These are phyloP conservation scores for Epinotia bilunana DNA, from an alignment of 2,888 invertebrate genomes.

Conservation along the genomic window DNA sequence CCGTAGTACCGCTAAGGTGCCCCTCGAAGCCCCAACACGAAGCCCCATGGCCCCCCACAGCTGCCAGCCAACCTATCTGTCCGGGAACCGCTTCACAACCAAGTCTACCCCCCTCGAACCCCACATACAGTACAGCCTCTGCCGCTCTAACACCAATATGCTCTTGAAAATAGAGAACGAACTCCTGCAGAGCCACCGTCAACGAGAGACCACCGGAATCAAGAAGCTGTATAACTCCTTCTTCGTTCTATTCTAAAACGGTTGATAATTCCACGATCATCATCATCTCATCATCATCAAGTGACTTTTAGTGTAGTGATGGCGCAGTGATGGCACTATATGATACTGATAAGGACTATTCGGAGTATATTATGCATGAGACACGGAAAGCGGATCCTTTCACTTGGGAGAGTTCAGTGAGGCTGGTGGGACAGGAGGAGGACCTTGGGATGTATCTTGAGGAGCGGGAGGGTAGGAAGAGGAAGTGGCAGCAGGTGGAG, in stretches of 20 bases:
- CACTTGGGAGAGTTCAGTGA: slow-evolving; percentile 75
- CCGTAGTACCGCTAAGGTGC: slow-evolving; percentile 66
- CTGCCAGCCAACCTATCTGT: slow-evolving; percentile 63
- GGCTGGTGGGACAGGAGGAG: slow-evolving; percentile 68
- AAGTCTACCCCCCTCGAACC: slow-evolving; percentile 62
- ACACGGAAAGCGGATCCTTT: slow-evolving; percentile 67
- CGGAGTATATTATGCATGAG: slow-evolving; percentile 68
- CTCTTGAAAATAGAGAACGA: slow-evolving; percentile 89
- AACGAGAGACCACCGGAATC: slow-evolving; percentile 92
- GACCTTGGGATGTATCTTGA: slow-evolving; percentile 77
- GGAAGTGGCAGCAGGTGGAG: slow-evolving; percentile 75
- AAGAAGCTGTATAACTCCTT: slow-evolving; percentile 95
- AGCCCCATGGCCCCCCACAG: slow-evolving; percentile 65
- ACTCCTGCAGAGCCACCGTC: slow-evolving; percentile 91
- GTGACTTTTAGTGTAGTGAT: slow-evolving; percentile 66
- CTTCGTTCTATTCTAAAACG: slow-evolving; percentile 92
- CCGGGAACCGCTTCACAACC: slow-evolving; percentile 67
- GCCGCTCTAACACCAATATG: slow-evolving; percentile 83
- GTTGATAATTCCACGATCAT: slow-evolving; percentile 52
- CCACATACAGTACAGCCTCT: slow-evolving; percentile 69
- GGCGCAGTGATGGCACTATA: slow-evolving; percentile 73
- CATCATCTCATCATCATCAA: slow-evolving; percentile 64
- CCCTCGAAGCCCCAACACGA: slow-evolving; percentile 48
- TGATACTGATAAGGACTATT: slow-evolving; percentile 61
- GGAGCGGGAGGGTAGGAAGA: slow-evolving; percentile 73